A percentile compares a stretch with the other conserved stretches of the same genome.
These are phyloP conservation scores for Nemotelus nigrinus DNA, from an alignment of 2,888 invertebrate genomes.

Conservation along the genomic window DNA sequence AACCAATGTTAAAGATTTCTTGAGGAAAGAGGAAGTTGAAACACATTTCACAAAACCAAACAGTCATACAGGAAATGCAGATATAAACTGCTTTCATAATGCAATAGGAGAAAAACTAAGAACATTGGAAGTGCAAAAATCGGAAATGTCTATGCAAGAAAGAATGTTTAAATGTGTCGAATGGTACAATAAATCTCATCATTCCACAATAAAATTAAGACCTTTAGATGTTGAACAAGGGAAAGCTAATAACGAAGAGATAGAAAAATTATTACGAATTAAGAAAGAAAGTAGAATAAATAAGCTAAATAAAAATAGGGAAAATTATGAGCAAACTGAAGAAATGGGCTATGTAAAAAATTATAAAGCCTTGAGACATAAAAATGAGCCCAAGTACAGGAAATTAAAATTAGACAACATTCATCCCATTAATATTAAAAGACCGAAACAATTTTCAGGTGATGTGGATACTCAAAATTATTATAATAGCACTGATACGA, in stretches of 20 bases:
- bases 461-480: background rate
- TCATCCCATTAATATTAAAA: slow-evolving; percentile 48
- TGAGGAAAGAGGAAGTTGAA: background rate
- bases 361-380: slow-evolving; percentile 48
- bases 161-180: slow-evolving; percentile 35
- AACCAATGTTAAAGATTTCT: too few relatives aligned
- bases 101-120: background rate
- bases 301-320: slow-evolving; percentile 26
- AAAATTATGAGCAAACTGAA: slow-evolving; percentile 31
- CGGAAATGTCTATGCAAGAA: slow-evolving; percentile 40
- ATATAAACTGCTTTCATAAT: too few relatives aligned
- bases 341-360: slow-evolving; percentile 45
- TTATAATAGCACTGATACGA: slow-evolving; percentile 36
- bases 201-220: slow-evolving; percentile 40
- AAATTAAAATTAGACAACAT: background rate
- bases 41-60: too few relatives aligned
- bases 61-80: too few relatives aligned
- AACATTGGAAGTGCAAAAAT: background rate
- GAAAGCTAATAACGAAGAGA: slow-evolving; percentile 25
- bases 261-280: slow-evolving; percentile 8
- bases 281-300: slow-evolving; percentile 29
- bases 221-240: slow-evolving; percentile 24
- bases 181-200: slow-evolving; percentile 47
- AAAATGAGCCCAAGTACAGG: slow-evolving; percentile 49
- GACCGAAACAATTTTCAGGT: slow-evolving; percentile 48